Evolutionary conservation across 2,888 invertebrate species (phyloP).

Genomic region (Agrilus biguttatus): DNA sequence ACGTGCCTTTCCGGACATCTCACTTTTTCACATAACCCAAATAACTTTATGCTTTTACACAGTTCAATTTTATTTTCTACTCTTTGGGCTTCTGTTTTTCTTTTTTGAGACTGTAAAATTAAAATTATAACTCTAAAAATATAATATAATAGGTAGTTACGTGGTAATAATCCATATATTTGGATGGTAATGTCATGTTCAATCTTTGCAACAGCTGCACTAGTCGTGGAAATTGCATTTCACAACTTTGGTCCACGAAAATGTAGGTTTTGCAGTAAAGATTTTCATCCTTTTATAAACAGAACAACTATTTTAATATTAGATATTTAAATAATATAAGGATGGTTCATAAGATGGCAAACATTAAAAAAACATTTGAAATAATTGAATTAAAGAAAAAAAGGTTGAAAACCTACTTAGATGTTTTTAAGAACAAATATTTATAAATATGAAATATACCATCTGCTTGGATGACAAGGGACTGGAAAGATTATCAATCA

Average conservation of each 20-base stretch:
- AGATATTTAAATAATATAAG: neutral
- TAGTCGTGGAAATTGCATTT: slow-evolving; percentile 45
- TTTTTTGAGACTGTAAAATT: slow-evolving; percentile 14
- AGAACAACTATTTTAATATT: too few species aligned
- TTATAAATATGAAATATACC: slow-evolving; percentile 14
- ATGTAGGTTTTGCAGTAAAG: slow-evolving; percentile 32
- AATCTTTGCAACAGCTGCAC: slow-evolving; percentile 40
- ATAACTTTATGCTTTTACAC: slow-evolving; percentile 45
- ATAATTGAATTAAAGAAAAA: too few species aligned
- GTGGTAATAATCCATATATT: slow-evolving; percentile 21
- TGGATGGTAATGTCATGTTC: slow-evolving; percentile 23
- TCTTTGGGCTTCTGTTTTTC: slow-evolving; percentile 34
- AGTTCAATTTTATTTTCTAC: slow-evolving; percentile 32
- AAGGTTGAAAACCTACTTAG: too few species aligned
- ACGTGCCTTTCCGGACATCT: slow-evolving; percentile 49
- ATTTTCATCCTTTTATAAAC: too few species aligned
- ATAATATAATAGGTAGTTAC: slow-evolving; percentile 10
- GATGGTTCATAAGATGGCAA: too few species aligned
- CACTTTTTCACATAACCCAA: slow-evolving; percentile 47
- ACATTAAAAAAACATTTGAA: too few species aligned
- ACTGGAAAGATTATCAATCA: slow-evolving; percentile 44
- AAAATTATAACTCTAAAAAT: neutral
- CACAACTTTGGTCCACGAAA: slow-evolving; percentile 43
- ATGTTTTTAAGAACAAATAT: too few species aligned
- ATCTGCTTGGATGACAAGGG: slow-evolving; percentile 13